Conservation (phyloP, 2,888 invertebrate species). For the Drosophila neonasuta region DNA sequence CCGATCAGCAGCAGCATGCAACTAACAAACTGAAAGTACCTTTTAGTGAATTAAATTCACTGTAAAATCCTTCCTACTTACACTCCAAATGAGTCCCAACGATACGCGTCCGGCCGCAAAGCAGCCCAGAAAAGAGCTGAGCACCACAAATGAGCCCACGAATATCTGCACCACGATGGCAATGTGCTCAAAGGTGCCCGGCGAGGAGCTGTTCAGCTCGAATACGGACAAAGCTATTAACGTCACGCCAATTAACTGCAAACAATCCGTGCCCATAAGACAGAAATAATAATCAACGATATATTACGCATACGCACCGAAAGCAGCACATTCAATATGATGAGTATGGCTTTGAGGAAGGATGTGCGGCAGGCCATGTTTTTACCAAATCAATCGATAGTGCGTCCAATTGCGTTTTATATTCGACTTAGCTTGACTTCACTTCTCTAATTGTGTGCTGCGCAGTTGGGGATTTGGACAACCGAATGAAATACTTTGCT, state of each 20-base stretch:
- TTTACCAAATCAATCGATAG: slow-evolving; percentile 54
- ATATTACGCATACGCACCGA: slow-evolving; percentile 76
- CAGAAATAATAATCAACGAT: background rate
- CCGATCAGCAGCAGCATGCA: slow-evolving; percentile 88
- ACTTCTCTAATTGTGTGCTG: slow-evolving; percentile 21
- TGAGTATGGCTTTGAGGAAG: slow-evolving; percentile 72
- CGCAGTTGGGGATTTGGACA: slow-evolving; percentile 18
- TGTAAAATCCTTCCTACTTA: slow-evolving; percentile 82
- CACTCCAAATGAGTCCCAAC: slow-evolving; percentile 92
- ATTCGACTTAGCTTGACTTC: slow-evolving; percentile 23
- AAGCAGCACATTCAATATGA: slow-evolving; percentile 73
- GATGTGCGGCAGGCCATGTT: slow-evolving; percentile 73
- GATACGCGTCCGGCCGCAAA: slow-evolving; percentile 93
- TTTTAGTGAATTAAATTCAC: background rate
- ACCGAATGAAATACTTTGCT: slow-evolving; percentile 4
- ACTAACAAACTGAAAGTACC: slow-evolving; percentile 86
- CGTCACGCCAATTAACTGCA: slow-evolving; percentile 73
- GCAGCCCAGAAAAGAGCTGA: slow-evolving; percentile 94
- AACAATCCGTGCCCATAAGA: background rate
- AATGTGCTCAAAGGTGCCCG: slow-evolving; percentile 78
- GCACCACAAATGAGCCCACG: slow-evolving; percentile 88
- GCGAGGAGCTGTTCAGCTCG: slow-evolving; percentile 75
- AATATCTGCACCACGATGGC: slow-evolving; percentile 83
- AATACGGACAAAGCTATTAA: slow-evolving; percentile 76
- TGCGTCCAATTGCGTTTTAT: slow-evolving; percentile 43